Base-by-base conservation (phyloP, 2,797 vertebrate species). In the Gallinago nigripennis region DNA sequence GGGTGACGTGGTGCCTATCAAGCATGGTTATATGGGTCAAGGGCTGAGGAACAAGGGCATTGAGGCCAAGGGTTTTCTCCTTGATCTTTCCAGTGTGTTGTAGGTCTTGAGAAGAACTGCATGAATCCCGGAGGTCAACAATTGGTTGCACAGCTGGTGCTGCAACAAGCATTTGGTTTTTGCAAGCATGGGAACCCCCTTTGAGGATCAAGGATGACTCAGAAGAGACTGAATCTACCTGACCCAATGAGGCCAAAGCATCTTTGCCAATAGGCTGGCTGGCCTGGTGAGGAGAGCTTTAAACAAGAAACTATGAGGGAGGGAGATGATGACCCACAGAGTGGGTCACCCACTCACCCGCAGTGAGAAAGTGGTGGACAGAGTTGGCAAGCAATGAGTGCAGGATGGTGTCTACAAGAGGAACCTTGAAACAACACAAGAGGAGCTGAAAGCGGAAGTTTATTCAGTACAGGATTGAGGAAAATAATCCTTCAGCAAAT, bases 81-180 rank as follows among this genome's bases (percentile, higher is more conserved):
- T 23, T 65, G 23, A 16, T 57, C 28, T 20, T 50, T 16, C 14
- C 20, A 41, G 17, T 39, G 54, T 28, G 21, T 1, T 1, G 0
- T 11, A 64, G 46, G 24, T n/a, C 41, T 85, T 65, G 45, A 35
- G 58, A 43, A 76, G 33, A n/a, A 57, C 10, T 23, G 12, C 17
- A 6, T 9, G 13, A 24, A 28, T 72, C 4, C 16, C 89, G 8
- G 45, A 35, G 15, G 57, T 75, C 57, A 39, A 11, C n/a, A 58
- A 1, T 37, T 58, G 31, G 1, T 27, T 66, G 72, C 53, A 28
- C 30, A 69, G 17, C 17, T 76, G 31, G 12, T 54, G 43, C 8
- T 64, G n/a, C 30, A 77, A 16, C 5, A 53, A 25, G 19, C 15
- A 43, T 68, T 91, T 45, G 19, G 1, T n/a, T 71, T 92, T 73